A percentile compares a stretch with the other conserved stretches of the same genome.
These are phyloP conservation scores for Lottia gigantea DNA, from an alignment of 2,888 invertebrate genomes.

Conservation along the genomic window DNA sequence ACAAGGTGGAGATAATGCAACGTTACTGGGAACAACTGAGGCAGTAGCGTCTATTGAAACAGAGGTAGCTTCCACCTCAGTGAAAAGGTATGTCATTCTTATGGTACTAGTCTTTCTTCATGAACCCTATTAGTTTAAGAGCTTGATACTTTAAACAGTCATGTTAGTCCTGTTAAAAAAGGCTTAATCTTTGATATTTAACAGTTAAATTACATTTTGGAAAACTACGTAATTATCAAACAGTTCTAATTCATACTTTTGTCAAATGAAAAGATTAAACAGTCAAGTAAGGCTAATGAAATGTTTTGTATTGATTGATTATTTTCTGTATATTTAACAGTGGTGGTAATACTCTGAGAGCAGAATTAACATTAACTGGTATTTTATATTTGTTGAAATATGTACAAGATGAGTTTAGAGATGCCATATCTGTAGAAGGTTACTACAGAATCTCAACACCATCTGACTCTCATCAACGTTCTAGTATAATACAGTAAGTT, in stretches of 20 bases:
- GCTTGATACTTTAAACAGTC: no score
- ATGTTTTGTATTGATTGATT: neutral
- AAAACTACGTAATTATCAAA: no score
- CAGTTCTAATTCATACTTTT: no score
- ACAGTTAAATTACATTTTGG: no score
- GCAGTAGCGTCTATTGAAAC: neutral
- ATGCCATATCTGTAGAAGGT: conserved; percentile 44
- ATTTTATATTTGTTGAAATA: conserved; percentile 43
- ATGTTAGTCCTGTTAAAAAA: no score
- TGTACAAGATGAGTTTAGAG: conserved; percentile 47
- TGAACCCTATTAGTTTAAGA: no score
- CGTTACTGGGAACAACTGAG: neutral
- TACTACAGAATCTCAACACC: conserved; percentile 53
- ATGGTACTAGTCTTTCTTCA: no score
- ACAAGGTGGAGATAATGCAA: conserved; percentile 14
- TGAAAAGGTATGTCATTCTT: neutral
- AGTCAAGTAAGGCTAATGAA: no score
- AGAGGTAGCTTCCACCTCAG: neutral
- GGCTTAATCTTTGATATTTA: no score
- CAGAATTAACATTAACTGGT: conserved; percentile 48
- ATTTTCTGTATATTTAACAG: neutral
- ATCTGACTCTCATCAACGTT: conserved; percentile 35
- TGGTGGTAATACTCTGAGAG: conserved; percentile 24
- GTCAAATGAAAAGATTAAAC: no score
- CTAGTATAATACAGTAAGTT: conserved; percentile 54